Percentiles rank a stretch among this genome's conserved stretches.
These are phyloP conservation scores for Tuta absoluta DNA, from an alignment of 2,888 invertebrate species.

Conservation along the genomic window DNA sequence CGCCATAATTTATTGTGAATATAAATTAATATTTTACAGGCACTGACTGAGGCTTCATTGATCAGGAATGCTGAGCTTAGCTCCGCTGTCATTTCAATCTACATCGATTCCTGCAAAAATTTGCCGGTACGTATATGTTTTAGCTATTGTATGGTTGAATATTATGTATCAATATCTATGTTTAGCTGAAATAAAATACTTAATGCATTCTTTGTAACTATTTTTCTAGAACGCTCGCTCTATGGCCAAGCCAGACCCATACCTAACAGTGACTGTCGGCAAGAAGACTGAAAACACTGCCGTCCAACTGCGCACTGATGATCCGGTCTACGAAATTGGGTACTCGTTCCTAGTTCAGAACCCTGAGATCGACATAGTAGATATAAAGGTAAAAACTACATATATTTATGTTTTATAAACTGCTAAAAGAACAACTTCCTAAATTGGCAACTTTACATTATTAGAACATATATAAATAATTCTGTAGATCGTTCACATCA, in stretches of 20 bases:
- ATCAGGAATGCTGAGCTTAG: slow-evolving; percentile 88
- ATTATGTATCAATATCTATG: too few relatives aligned
- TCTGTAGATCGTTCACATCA: too few relatives aligned
- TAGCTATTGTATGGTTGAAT: too few relatives aligned
- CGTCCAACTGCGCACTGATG: slow-evolving; percentile 89
- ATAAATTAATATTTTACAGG: slow-evolving; percentile 72
- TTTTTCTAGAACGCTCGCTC: slow-evolving; percentile 83
- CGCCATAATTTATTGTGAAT: background rate
- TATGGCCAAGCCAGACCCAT: slow-evolving; percentile 91
- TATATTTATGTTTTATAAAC: slow-evolving; percentile 80
- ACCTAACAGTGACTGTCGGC: slow-evolving; percentile 89
- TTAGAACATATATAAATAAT: too few relatives aligned
- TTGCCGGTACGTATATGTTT: slow-evolving; percentile 89
- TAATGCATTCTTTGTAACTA: background rate
- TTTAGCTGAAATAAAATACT: too few relatives aligned
- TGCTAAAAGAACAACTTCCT: too few relatives aligned
- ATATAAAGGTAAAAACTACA: slow-evolving; percentile 88
- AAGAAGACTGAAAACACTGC: slow-evolving; percentile 87
- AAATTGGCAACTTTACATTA: too few relatives aligned
- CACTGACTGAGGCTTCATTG: slow-evolving; percentile 87
- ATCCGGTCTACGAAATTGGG: slow-evolving; percentile 97
- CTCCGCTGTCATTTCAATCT: slow-evolving; percentile 90
- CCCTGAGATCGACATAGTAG: slow-evolving; percentile 93
- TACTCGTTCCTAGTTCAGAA: slow-evolving; percentile 96
- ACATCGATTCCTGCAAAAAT: slow-evolving; percentile 95